Evolutionary conservation across 2,888 invertebrate species (phyloP), one percentile per base, ranked within the genome.

Genomic region (Crossocerus cetratus): DNA sequence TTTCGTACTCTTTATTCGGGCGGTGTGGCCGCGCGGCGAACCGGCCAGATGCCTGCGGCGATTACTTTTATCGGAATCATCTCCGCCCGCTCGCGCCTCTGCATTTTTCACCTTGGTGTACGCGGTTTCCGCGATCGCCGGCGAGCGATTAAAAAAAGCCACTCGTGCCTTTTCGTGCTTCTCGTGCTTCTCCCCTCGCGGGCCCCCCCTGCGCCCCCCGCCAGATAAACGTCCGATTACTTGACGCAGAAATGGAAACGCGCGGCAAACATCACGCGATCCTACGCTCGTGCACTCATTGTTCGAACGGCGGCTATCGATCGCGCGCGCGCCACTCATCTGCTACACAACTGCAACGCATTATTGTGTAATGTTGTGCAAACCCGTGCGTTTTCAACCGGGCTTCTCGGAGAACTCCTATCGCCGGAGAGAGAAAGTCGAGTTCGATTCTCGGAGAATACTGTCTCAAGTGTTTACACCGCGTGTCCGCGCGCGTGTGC

Each of bases 81-180:
- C 49, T 49, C 16, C 49, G 5, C 43, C 13, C 43, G 49, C 49
- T 49, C 49, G 16, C 16, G 49, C n/a, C 49, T 49, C 49, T 49
- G 49, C 49, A 49, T 49, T 49, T 49, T 49, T 49, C 49, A 49
- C 49, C 49, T 49, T 49, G 49, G 49, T 49, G 16, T 14, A 49
- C 49, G 14, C 49, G 49, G 16, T 49, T 32, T 16, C n/a, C n/a
- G 49, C 49, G 49, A 49, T 49, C 49, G 14, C 49, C 16, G n/a
- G 11, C 49, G 16, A 32, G 14, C 49, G 49, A 49, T 49, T 49
- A 49, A 49, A 49, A 32, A 32, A 49, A 49, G 49, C 49, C 49
- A 49, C 49, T 49, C 49, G 14, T 49, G 49, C n/a, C 49, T 49
- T 49, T 49, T 49, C 32, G 32, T 32, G 32, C 32, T 32, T 32